phyloP scores from a whole-genome alignment of 30 jellyfish, hydroid and myxozoan genomes.

The Hydractinia echinata region DNA sequence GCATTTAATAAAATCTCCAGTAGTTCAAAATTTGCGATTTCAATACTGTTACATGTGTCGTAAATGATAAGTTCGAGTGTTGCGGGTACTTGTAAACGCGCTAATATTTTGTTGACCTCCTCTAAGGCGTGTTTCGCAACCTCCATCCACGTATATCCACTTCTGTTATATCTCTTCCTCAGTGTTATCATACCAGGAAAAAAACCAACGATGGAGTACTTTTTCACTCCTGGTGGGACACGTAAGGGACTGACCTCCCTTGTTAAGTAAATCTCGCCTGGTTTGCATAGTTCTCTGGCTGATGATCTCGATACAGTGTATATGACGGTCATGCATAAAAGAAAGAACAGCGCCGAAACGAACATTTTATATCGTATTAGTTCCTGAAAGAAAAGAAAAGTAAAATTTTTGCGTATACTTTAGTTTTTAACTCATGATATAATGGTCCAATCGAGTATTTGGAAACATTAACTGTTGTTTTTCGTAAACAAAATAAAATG shows the following conservation, averaged over 20 bases:
- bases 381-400: too few relatives aligned
- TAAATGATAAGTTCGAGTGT: neutral
- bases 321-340: too few relatives aligned
- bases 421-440: too few relatives aligned
- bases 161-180: neutral
- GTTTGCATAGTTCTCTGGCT: neutral
- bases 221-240: neutral
- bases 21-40: neutral
- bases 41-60: slow-evolving; percentile 18
- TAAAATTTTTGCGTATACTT: too few relatives aligned
- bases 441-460: too few relatives aligned
- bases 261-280: neutral
- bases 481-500: too few relatives aligned
- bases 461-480: too few relatives aligned
- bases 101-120: neutral
- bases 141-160: slow-evolving; percentile 19
- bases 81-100: neutral
- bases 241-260: neutral
- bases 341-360: too few relatives aligned
- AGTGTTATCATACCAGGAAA: slow-evolving; percentile 7
- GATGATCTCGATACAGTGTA: too few relatives aligned
- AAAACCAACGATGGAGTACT: slow-evolving; percentile 8
- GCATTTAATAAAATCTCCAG: slow-evolving; percentile 2
- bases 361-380: too few relatives aligned
- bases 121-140: slow-evolving; percentile 17